These are phyloP conservation scores for Clinocottus analis DNA, from an alignment of 2,113 vertebrate genomes.

Conservation along the genomic window DNA sequence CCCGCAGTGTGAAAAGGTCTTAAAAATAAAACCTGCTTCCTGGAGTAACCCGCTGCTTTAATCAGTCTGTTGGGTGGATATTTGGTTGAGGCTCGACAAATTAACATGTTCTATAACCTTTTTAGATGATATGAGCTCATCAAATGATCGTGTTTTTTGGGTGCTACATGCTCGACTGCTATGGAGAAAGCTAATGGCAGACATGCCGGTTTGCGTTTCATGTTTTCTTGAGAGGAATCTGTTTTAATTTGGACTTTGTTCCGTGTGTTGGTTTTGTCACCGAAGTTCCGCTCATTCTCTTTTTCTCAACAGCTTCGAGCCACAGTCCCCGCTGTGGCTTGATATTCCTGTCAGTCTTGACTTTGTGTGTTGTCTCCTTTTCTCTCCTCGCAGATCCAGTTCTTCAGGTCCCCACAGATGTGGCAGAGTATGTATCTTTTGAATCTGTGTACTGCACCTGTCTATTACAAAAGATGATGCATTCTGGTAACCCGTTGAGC, in stretches of 20 bases:
- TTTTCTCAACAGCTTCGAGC: slow-evolving; percentile 30
- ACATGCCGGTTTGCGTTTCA: slow-evolving; percentile 40
- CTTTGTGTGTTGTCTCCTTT: slow-evolving; percentile 26
- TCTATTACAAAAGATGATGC: slow-evolving; percentile 28
- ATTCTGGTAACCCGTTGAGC: slow-evolving; percentile 45
- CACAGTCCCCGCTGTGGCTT: slow-evolving; percentile 6
- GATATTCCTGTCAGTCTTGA: slow-evolving; percentile 58
- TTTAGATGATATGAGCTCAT: not conserved
- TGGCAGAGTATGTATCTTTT: slow-evolving; percentile 92
- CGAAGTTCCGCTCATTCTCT: slow-evolving; percentile 18
- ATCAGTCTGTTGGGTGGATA: not conserved
- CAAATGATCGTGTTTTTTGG: not conserved
- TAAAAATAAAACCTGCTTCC: not conserved
- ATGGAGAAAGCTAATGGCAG: slow-evolving; percentile 13
- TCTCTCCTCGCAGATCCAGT: slow-evolving; percentile 91
- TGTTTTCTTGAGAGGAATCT: slow-evolving; percentile 12
- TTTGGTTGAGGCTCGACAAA: not conserved
- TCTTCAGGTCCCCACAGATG: slow-evolving; percentile 95
- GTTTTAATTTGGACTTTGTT: slow-evolving; percentile 47
- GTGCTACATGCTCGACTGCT: not conserved
- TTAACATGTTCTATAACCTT: not conserved
- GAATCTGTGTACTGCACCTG: not conserved
- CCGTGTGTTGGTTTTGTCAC: slow-evolving; percentile 18
- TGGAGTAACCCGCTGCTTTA: not conserved
- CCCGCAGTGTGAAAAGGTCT: too few species aligned